phyloP scores from a whole-genome alignment of 1,140 invertebrate species.

The Neodiprion fabricii region DNA sequence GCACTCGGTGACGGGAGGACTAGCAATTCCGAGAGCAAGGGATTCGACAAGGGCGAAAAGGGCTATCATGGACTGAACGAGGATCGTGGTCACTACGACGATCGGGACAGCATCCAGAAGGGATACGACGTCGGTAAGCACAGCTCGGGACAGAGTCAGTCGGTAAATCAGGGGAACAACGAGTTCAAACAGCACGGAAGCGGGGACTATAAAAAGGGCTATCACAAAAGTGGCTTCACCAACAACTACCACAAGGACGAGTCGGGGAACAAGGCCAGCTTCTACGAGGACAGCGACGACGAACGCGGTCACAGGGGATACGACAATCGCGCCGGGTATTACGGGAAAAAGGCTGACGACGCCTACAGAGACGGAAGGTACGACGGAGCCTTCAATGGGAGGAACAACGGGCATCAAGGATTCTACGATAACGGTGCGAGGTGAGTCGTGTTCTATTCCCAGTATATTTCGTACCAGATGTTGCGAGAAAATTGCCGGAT shows the following conservation, averaged over 20 bases:
- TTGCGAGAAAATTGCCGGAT: constrained; percentile 2
- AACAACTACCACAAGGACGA: constrained; percentile 73
- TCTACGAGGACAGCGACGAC: constrained; percentile 68
- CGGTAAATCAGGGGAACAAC: constrained; percentile 33
- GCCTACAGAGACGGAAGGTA: constrained; percentile 59
- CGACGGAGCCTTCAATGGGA: constrained; percentile 53
- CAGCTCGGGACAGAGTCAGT: constrained; percentile 29
- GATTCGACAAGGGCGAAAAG: constrained; percentile 26
- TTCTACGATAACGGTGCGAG: constrained; percentile 59
- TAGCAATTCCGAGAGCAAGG: constrained; percentile 24
- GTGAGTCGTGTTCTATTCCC: constrained; percentile 17
- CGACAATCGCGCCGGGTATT: constrained; percentile 58
- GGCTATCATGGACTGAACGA: constrained; percentile 28
- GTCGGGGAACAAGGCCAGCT: constrained; percentile 69
- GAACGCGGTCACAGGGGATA: constrained; percentile 64
- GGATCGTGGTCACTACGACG: constrained; percentile 33
- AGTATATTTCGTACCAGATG: constrained; percentile 4
- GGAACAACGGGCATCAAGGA: constrained; percentile 56
- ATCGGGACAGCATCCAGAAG: constrained; percentile 29
- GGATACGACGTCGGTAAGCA: constrained; percentile 35
- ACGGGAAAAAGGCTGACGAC: constrained; percentile 59
- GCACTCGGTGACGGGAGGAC: constrained; percentile 28
- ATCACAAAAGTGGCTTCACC: constrained; percentile 69
- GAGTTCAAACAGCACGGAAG: constrained; percentile 27
- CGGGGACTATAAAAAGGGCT: constrained; percentile 66